Evolutionary conservation across 2,113 vertebrate genomes (phyloP).

Genomic region (Gallinago paraguaiae): DNA sequence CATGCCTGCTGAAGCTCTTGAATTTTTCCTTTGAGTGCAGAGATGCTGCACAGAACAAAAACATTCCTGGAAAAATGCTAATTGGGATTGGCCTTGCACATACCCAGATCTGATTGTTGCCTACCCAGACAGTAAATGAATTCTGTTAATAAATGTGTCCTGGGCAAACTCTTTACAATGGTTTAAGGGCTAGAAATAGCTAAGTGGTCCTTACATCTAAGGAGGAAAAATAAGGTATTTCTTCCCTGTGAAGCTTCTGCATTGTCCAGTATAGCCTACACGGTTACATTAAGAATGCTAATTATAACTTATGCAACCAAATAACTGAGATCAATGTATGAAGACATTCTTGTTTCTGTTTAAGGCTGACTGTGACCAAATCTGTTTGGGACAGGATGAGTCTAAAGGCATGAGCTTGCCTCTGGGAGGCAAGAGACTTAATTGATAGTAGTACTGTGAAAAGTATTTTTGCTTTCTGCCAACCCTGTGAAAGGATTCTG

Average conservation of each 20-base stretch:
- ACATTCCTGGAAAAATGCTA: not conserved
- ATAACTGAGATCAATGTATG: not conserved
- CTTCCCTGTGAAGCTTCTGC: not conserved
- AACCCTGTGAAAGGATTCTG: not conserved
- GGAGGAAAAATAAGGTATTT: not conserved
- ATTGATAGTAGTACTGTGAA: not conserved
- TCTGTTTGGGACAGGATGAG: not conserved
- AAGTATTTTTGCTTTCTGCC: not conserved
- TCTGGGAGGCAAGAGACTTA: not conserved
- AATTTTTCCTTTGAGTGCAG: not conserved
- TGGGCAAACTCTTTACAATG: not conserved
- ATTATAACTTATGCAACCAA: not conserved
- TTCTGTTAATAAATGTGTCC: not conserved
- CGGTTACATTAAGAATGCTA: not conserved
- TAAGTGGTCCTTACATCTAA: not conserved
- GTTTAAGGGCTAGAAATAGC: not conserved
- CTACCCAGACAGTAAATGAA: not conserved
- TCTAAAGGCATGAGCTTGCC: not conserved
- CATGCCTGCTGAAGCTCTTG: not conserved
- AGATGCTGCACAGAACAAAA: not conserved
- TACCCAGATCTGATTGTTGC: not conserved
- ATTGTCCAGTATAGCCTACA: not conserved
- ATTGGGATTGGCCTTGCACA: not conserved
- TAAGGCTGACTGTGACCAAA: not conserved
- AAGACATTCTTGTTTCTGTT: not conserved